A percentile compares a stretch with the other conserved stretches of the same genome.
phyloP scores from a whole-genome alignment of 2,888 invertebrate species.

The Tetanocera ferruginea region DNA sequence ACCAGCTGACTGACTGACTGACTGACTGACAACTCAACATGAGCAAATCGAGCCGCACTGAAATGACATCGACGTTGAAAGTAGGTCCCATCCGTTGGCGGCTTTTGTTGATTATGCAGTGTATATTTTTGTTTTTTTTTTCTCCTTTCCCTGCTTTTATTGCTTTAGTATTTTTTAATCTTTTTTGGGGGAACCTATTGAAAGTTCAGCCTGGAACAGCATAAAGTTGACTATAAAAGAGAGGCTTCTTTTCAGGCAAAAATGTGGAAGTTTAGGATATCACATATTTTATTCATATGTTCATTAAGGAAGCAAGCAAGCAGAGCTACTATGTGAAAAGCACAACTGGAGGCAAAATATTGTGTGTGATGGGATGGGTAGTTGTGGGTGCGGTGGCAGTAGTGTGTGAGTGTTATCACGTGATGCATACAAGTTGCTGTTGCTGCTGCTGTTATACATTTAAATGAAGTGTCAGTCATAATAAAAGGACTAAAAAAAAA shows the following conservation, averaged over 20 bases:
- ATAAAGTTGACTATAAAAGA: background rate
- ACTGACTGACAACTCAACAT: slow-evolving; percentile 11
- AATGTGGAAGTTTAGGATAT: slow-evolving; percentile 41
- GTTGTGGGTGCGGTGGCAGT: no score
- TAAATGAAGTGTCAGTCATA: background rate
- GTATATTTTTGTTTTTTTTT: no score
- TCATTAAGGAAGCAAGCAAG: slow-evolving; percentile 46
- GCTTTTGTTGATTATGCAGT: no score
- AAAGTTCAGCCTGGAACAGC: background rate
- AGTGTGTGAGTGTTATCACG: background rate
- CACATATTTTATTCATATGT: slow-evolving; percentile 48
- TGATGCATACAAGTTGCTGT: slow-evolving; percentile 10
- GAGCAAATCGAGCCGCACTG: background rate
- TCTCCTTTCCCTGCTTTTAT: no score
- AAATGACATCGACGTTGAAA: slow-evolving; percentile 11
- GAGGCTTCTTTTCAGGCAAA: background rate
- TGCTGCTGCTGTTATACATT: slow-evolving; percentile 12
- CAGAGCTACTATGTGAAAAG: background rate
- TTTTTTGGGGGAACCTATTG: background rate
- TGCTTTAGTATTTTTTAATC: no score
- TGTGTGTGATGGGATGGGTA: no score
- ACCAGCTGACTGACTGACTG: slow-evolving; percentile 3
- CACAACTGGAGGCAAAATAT: background rate
- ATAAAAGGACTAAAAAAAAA: background rate
- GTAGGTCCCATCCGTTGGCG: slow-evolving; percentile 9